Evolutionary conservation across 2,113 vertebrate genomes (phyloP).

Genomic region (Ibidorhyncha struthersii): DNA sequence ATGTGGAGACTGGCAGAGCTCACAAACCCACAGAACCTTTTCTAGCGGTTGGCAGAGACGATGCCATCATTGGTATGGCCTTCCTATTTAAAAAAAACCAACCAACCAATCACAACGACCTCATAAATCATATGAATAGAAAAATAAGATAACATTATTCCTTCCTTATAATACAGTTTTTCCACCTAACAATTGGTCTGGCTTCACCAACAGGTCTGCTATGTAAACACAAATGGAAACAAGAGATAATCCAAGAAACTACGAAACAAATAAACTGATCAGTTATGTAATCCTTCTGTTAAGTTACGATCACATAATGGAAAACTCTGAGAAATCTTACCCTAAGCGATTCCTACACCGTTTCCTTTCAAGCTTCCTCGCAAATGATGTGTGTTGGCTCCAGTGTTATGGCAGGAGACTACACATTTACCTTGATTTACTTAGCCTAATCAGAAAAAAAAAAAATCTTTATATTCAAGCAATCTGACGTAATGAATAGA

Average conservation of each 20-base stretch:
- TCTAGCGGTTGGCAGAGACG: not conserved
- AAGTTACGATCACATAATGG: not conserved
- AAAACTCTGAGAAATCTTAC: not conserved
- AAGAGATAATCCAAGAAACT: not conserved
- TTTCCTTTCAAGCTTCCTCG: not conserved
- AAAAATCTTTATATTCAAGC: not conserved
- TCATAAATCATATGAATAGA: not conserved
- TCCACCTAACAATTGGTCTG: not conserved
- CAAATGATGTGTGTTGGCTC: not conserved
- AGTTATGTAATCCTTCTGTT: not conserved
- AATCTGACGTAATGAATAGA: not conserved
- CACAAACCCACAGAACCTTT: not conserved
- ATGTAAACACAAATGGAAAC: not conserved
- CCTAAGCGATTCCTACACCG: fast-evolving
- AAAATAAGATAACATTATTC: not conserved
- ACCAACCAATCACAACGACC: too few relatives aligned
- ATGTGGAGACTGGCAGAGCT: not conserved
- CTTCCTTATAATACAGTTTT: not conserved
- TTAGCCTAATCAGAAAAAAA: not conserved
- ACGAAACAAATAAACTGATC: not conserved
- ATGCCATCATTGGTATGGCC: not conserved
- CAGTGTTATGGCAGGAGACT: not conserved
- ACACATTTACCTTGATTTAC: not conserved
- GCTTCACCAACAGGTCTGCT: not conserved
- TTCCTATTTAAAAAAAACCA: not conserved